These are phyloP conservation scores for Paracyclopina nana DNA, from an alignment of 1,140 invertebrate species.

Conservation along the genomic window DNA sequence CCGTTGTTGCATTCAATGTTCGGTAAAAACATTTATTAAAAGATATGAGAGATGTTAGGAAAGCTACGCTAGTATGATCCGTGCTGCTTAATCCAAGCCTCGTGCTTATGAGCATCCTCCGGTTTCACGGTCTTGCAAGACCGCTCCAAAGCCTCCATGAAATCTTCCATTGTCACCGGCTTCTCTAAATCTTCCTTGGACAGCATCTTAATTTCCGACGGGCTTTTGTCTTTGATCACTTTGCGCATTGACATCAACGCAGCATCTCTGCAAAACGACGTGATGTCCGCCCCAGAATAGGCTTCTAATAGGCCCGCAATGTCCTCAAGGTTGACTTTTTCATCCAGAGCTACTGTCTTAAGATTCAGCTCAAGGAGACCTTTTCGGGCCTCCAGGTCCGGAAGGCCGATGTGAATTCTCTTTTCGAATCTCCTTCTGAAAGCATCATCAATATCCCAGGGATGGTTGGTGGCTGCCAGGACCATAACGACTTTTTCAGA, in stretches of 20 bases:
- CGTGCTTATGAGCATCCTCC: neutral
- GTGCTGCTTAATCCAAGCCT: conserved; percentile 13
- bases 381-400: conserved; percentile 23
- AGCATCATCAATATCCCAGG: conserved; percentile 40
- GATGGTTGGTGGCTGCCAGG: conserved; percentile 40
- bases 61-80: conserved; percentile 15
- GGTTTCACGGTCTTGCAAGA: neutral
- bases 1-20: too few species aligned
- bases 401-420: conserved; percentile 35
- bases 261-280: conserved; percentile 8
- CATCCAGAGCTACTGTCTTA: neutral
- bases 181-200: conserved; percentile 1
- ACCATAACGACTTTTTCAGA: conserved; percentile 29
- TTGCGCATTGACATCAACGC: conserved; percentile 13
- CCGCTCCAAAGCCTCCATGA: conserved; percentile 1
- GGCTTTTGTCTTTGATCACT: conserved; percentile 3
- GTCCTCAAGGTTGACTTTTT: conserved; percentile 2
- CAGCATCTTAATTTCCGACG: conserved; percentile 7
- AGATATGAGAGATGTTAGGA: too few species aligned
- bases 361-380: conserved; percentile 1
- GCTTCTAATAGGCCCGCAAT: conserved; percentile 8
- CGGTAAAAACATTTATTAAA: too few species aligned
- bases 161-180: conserved; percentile 1
- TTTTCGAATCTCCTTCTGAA: conserved; percentile 38
- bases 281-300: conserved; percentile 14